phyloP scores from a whole-genome alignment of 1,140 invertebrate genomes.

The Chelonus insularis region DNA sequence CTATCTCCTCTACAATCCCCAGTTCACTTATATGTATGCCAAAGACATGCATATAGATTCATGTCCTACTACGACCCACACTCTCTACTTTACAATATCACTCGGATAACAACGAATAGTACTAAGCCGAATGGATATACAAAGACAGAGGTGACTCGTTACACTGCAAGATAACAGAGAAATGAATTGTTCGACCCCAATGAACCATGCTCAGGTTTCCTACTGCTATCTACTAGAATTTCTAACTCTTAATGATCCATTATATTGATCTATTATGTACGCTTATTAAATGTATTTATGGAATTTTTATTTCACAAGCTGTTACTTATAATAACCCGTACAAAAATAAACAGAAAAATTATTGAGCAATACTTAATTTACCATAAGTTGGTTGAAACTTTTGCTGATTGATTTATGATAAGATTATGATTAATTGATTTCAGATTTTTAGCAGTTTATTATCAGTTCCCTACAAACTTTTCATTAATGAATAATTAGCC shows the following conservation, averaged over 20 bases:
- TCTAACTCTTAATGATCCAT: neutral
- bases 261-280: neutral
- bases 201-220: neutral
- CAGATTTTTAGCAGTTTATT: too few relatives aligned
- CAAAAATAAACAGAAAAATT: too few relatives aligned
- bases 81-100: constrained; percentile 13
- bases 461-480: too few relatives aligned
- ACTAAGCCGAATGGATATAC: constrained; percentile 19
- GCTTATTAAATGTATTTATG: too few relatives aligned
- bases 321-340: too few relatives aligned
- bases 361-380: too few relatives aligned
- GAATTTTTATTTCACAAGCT: too few relatives aligned
- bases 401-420: too few relatives aligned
- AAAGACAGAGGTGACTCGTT: constrained; percentile 9
- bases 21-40: too few relatives aligned
- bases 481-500: too few relatives aligned
- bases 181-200: constrained; percentile 32
- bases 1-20: neutral
- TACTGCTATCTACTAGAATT: neutral
- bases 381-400: too few relatives aligned
- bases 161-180: constrained; percentile 29
- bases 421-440: too few relatives aligned
- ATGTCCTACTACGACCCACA: neutral
- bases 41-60: neutral
- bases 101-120: constrained; percentile 10